These are phyloP conservation scores for Eulemur coronatus DNA, from an alignment of 2,797 vertebrate species.

Conservation along the genomic window DNA sequence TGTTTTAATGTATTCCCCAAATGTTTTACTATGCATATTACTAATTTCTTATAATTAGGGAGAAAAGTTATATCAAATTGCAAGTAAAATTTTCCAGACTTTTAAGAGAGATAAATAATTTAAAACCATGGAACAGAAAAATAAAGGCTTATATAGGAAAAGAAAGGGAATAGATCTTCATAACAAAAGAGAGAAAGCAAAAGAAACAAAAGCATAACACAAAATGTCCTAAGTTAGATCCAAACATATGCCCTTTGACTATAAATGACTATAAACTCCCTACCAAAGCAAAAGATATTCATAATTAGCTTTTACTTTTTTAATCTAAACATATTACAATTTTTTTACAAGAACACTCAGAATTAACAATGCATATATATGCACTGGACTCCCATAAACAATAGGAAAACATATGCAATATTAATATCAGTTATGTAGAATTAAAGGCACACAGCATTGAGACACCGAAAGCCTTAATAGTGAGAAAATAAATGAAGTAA, in stretches of 20 bases:
- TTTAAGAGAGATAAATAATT: neutral
- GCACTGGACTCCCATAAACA: neutral
- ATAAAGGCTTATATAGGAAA: neutral
- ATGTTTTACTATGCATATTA: neutral
- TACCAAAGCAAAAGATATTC: neutral
- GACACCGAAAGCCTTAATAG: neutral
- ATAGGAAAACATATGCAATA: neutral
- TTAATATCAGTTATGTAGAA: neutral
- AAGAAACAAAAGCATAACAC: neutral
- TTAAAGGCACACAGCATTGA: neutral
- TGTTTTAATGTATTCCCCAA: neutral
- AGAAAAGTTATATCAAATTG: neutral
- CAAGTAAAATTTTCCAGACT: neutral
- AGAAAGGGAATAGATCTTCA: neutral
- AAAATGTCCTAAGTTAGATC: neutral
- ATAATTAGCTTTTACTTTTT: neutral
- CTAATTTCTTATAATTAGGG: neutral
- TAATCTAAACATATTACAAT: neutral
- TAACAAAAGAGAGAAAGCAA: neutral
- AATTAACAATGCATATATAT: neutral
- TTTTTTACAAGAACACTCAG: neutral
- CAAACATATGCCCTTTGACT: neutral
- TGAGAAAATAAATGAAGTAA: neutral
- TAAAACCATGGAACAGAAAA: neutral
- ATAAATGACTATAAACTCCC: neutral